A percentile compares a stretch with the other conserved stretches of the same genome.
These are phyloP conservation scores for Esox lucius DNA, from an alignment of 2,797 vertebrate genomes.

Conservation along the genomic window DNA sequence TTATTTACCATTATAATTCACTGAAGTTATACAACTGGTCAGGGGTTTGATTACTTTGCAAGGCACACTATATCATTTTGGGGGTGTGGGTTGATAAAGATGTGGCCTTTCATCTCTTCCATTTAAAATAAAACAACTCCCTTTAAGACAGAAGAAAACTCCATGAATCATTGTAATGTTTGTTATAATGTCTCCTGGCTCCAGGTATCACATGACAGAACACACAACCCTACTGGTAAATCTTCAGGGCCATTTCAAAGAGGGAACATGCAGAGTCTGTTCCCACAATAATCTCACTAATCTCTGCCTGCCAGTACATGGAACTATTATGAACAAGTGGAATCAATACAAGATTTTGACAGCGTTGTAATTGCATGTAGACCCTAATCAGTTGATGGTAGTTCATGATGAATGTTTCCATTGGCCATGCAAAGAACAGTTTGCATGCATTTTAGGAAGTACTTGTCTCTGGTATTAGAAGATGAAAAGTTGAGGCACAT, in stretches of 20 bases:
- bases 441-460: neutral
- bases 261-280: neutral
- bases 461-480: neutral
- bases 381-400: no score
- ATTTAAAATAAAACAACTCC: neutral
- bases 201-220: constrained; percentile 2
- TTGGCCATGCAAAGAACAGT: neutral
- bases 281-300: neutral
- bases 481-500: neutral
- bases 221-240: neutral
- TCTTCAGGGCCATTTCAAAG: neutral
- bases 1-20: no score
- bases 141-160: neutral
- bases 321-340: neutral
- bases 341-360: neutral
- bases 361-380: neutral
- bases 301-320: neutral
- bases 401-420: neutral
- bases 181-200: neutral
- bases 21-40: no score
- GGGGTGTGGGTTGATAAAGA: no score
- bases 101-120: neutral
- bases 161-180: neutral
- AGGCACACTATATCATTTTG: no score
- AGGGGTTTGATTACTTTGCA: no score